A percentile compares a stretch with the other conserved stretches of the same genome.
phyloP scores from a whole-genome alignment of 2,797 vertebrate species.

The Poecilia wingei region DNA sequence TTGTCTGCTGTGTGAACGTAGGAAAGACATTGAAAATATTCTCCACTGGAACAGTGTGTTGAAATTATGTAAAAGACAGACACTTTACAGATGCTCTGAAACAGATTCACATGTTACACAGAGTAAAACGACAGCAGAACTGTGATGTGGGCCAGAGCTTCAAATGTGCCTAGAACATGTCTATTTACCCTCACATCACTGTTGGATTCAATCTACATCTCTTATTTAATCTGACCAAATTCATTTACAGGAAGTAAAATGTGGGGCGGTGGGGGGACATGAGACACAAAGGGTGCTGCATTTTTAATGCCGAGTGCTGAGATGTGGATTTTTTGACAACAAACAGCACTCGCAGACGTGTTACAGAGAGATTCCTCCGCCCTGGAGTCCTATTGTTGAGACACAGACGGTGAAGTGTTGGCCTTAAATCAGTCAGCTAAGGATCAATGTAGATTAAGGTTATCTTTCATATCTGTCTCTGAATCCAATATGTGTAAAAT shows the following conservation, averaged over 20 bases:
- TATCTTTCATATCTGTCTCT: constrained; percentile 46
- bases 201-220: constrained; percentile 68
- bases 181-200: constrained; percentile 53
- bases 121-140: constrained; percentile 46
- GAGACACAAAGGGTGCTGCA: constrained; percentile 60
- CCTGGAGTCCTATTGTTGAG: constrained; percentile 64
- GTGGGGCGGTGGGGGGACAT: constrained; percentile 34
- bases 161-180: constrained; percentile 47
- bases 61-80: constrained; percentile 12
- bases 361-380: constrained; percentile 58
- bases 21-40: not conserved
- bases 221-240: constrained; percentile 64
- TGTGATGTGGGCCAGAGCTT: constrained; percentile 31
- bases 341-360: constrained; percentile 76
- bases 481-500: constrained; percentile 39
- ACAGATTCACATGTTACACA: constrained; percentile 37
- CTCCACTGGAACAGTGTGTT: constrained; percentile 1
- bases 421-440: constrained; percentile 52
- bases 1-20: not conserved
- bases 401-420: constrained; percentile 47
- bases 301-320: constrained; percentile 73
- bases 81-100: constrained; percentile 32
- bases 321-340: constrained; percentile 72
- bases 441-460: constrained; percentile 57
- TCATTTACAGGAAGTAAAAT: constrained; percentile 67